Conservation (phyloP, 2,113 vertebrate genomes). For the Isurus oxyrinchus region DNA sequence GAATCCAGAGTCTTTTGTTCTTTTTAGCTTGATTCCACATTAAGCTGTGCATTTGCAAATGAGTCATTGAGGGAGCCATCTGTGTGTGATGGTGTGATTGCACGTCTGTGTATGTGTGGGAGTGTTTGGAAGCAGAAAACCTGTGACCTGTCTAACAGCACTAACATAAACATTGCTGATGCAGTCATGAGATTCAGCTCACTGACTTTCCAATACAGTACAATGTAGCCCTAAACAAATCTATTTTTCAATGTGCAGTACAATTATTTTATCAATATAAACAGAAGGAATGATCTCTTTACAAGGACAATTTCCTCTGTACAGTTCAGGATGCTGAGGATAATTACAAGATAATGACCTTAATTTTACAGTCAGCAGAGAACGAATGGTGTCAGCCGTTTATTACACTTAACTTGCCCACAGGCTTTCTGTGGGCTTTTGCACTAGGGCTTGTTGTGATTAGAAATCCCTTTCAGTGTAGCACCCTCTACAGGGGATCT, state of each 20-base stretch:
- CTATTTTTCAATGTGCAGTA: neutral
- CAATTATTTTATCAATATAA: neutral
- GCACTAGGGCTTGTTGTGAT: neutral
- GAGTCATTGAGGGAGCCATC: constrained; percentile 20
- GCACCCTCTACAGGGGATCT: neutral
- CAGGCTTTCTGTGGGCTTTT: neutral
- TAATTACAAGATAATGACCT: neutral
- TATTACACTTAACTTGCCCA: neutral
- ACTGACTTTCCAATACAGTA: neutral
- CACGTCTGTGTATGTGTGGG: neutral
- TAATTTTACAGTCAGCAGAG: neutral
- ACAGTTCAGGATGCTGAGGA: neutral
- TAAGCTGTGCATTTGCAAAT: neutral
- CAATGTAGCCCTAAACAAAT: neutral
- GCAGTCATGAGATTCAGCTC: neutral
- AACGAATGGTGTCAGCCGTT: neutral
- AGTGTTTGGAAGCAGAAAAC: constrained; percentile 5
- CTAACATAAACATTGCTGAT: neutral
- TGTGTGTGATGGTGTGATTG: constrained; percentile 10
- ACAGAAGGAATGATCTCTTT: neutral
- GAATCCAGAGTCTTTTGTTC: neutral
- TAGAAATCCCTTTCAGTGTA: neutral
- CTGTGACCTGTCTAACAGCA: neutral
- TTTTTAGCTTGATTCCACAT: constrained; percentile 17
- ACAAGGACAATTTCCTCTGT: neutral